phyloP scores from a whole-genome alignment of 2,797 vertebrate species.

The Rhodeus uyekii region DNA sequence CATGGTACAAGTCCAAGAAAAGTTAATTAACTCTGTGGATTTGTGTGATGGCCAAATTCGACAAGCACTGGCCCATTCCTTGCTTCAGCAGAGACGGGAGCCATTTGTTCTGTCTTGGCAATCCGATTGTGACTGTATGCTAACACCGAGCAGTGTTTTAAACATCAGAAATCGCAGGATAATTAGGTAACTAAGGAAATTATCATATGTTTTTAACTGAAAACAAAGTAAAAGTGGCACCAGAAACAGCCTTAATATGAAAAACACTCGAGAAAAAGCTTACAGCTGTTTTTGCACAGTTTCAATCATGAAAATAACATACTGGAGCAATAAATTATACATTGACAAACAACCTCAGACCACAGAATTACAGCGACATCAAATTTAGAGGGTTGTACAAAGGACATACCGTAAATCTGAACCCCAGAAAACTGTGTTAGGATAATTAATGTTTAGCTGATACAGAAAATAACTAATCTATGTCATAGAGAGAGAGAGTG shows the following conservation, averaged over 20 bases:
- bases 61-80: conserved; percentile 48
- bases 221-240: conserved; percentile 9
- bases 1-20: conserved; percentile 53
- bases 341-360: conserved; percentile 32
- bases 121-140: conserved; percentile 28
- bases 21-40: conserved; percentile 57
- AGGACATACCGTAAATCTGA: conserved; percentile 16
- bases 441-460: conserved; percentile 9
- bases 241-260: background rate
- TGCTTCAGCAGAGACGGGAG: conserved; percentile 39
- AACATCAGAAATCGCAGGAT: background rate
- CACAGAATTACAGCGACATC: conserved; percentile 27
- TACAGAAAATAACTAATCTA: conserved; percentile 6
- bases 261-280: background rate
- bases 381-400: conserved; percentile 26
- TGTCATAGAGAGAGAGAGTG: conserved; percentile 4
- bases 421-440: background rate
- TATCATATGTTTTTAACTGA: conserved; percentile 3
- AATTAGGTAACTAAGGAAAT: conserved; percentile 30
- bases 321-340: conserved; percentile 24
- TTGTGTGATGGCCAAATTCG: conserved; percentile 53
- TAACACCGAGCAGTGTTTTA: conserved; percentile 15
- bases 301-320: conserved; percentile 20
- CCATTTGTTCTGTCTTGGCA: conserved; percentile 45
- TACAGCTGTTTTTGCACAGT: conserved; percentile 8